Base-by-base conservation (phyloP, 2,888 invertebrate genomes). In the Drosophila fungiperda region DNA sequence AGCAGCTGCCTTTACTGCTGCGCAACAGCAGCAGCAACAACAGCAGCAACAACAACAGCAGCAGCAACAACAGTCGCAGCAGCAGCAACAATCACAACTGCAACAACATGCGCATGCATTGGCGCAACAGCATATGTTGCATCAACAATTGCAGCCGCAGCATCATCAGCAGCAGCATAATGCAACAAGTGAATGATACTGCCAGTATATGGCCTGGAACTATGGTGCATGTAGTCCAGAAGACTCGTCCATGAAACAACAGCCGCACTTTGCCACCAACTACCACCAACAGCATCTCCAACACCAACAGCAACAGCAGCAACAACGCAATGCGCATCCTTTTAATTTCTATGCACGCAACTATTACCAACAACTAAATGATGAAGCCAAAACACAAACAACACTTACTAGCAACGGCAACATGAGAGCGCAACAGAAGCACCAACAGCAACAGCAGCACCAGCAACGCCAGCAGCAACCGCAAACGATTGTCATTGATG, bases 171-270 rank as follows among this genome's bases (percentile, higher is more conserved):
- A 91, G 85, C 92, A 91, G 54, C 92, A 92, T 35, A 92, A 92
- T 82, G 84, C 93, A 74, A 90, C 92, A 83, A 89, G 92, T 81
- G 92, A 92, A 92, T 92, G 92, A 92, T 93, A 93, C 81, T 92
- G 88, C 83, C 93, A 92, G 87, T 92, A 91, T 80, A 73, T 93
- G 83, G 88, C 91, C 89, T 93, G 93, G 93, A 93, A 93, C 79
- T 93, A 92, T 88, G 82, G 88, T 76, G 91, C 87, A 89, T 92
- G 92, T 92, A 92, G 91, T 76, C 82, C 89, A 76, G 92, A 91
- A 61, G 91, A 90, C 61, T 64, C 67, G 49, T 48, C 73, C 79
- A 71, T 68, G 50, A 87, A 87, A 73, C 81, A 83, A 45, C 68
- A 80, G 64, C 82, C 83, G 50, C 76, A 78, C 52, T 76, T 81